Percentiles rank a stretch among this genome's conserved stretches.
Evolutionary conservation across 2,113 vertebrate genomes (phyloP).

Genomic region (Tachysurus fulvidraco): DNA sequence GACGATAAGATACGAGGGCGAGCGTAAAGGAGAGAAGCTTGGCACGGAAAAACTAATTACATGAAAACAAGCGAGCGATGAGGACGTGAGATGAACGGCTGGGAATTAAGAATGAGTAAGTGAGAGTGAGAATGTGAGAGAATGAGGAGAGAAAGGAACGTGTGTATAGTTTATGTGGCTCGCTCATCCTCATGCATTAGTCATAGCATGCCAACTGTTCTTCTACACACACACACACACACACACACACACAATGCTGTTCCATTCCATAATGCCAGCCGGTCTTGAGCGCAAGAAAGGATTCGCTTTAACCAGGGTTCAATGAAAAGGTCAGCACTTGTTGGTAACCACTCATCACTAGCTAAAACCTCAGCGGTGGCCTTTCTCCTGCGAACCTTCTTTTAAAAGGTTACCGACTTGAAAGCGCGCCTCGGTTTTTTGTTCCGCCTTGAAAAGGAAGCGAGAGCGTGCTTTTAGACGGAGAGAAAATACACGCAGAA

Average conservation of each 20-base stretch:
- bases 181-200: constrained; percentile 53
- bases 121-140: constrained; percentile 7
- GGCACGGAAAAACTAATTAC: background rate
- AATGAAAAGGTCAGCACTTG: constrained; percentile 33
- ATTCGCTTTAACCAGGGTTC: background rate
- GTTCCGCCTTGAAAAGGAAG: constrained; percentile 32
- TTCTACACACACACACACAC: constrained; percentile 33
- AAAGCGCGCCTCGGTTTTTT: constrained; percentile 13
- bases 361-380: constrained; percentile 24
- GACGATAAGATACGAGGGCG: background rate
- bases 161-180: constrained; percentile 19
- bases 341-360: constrained; percentile 29
- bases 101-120: constrained; percentile 1
- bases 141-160: constrained; percentile 6
- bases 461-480: background rate
- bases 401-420: constrained; percentile 23
- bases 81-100: constrained; percentile 22
- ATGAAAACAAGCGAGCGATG: constrained; percentile 14
- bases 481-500: background rate
- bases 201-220: constrained; percentile 58
- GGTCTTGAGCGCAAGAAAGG: constrained; percentile 11
- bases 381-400: constrained; percentile 28
- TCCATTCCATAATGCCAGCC: constrained; percentile 13
- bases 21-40: constrained; percentile 5
- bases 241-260: constrained; percentile 5